Evolutionary conservation across 1,140 invertebrate genomes (phyloP), one percentile per base, ranked within the genome.

Genomic region (Amyelois transitella): DNA sequence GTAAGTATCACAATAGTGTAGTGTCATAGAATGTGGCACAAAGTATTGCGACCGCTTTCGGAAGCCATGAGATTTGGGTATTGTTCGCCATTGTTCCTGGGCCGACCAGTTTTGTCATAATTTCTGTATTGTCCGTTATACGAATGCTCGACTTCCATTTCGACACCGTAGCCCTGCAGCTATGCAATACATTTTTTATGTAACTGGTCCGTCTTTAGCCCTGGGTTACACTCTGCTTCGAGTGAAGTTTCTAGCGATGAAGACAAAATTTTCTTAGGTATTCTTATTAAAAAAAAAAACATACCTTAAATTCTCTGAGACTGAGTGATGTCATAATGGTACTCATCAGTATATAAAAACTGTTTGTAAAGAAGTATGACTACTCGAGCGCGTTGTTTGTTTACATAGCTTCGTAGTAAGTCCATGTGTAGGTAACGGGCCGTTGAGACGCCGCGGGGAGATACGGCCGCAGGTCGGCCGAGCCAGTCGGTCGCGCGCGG

Each of bases 361-460:
- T 38, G 32, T 38, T 38, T 38, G 12, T 48, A n/a, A 48, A 48
- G 45, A 48, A 10, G 45, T 12, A 43, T 49, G 21, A 25, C n/a
- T 19, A 44, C 10, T 28, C 32, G 6, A 38, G 62, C 59, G 60
- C 59, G 64, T 75, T 82, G 77, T 86, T 86, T 86, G 77, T 84
- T 84, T 84, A 86, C 79, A 60, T 79, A 77, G 69, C 66, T 70
- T 38, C 66, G 75, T 82, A 82, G 76, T 86, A 83, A 64, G 73
- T 62, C 64, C 69, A 67, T 69, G 72, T 72, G 78, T 79, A 76
- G 70, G 68, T 82, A 83, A 78, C 75, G 80, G 75, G 65, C 64
- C 69, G 74, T 68, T 66, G 63, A 66, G 73, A 71, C 54, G 64
- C 64, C 67, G 73, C 72, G 68, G 73, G 77, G 69, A 55, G 66